phyloP scores from a whole-genome alignment of 2,113 vertebrate species.

The Propithecus coquereli region DNA sequence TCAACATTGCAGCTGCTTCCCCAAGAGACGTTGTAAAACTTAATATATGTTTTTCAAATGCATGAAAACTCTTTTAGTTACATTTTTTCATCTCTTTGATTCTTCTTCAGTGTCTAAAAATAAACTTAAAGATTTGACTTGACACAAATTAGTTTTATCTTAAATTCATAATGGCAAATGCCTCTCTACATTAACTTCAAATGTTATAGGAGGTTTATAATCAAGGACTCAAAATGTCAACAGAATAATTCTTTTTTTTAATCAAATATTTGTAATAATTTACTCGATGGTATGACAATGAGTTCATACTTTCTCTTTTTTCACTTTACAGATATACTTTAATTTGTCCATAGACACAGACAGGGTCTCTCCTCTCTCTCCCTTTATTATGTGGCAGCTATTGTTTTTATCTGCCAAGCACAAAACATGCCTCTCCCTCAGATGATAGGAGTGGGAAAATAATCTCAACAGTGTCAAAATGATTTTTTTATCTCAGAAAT shows the following conservation, averaged over 20 bases:
- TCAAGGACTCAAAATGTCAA: neutral
- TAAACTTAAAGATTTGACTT: conserved; percentile 2
- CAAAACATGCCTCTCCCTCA: neutral
- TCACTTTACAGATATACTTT: neutral
- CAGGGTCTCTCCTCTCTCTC: neutral
- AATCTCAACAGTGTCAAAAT: neutral
- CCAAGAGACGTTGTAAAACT: neutral
- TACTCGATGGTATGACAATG: neutral
- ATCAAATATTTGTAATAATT: neutral
- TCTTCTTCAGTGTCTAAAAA: conserved; percentile 17
- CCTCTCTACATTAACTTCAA: neutral
- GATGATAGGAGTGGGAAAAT: neutral
- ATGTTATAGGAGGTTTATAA: neutral
- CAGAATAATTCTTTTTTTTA: neutral
- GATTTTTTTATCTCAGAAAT: neutral
- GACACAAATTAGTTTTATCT: neutral
- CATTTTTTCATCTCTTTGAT: neutral
- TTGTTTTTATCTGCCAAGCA: neutral
- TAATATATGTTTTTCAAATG: neutral
- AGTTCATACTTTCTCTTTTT: neutral
- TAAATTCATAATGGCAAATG: neutral
- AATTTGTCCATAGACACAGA: neutral
- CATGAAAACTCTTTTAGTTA: neutral
- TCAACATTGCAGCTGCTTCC: neutral
- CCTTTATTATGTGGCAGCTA: neutral